A percentile compares a stretch with the other conserved stretches of the same genome.
phyloP scores from a whole-genome alignment of 2,888 invertebrate species.

The Clepsis dumicolana region DNA sequence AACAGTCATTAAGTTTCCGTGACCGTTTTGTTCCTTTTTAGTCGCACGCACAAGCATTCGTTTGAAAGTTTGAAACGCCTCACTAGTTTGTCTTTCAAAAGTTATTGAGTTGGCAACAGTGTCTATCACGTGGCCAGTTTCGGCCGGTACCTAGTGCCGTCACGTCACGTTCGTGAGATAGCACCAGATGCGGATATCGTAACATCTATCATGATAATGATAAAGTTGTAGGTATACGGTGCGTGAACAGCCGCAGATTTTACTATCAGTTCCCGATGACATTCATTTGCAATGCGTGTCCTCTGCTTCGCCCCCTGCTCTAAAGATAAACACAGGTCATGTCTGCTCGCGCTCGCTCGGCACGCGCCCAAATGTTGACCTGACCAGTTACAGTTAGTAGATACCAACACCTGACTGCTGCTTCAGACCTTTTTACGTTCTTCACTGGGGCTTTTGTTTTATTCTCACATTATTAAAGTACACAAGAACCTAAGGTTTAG shows the following conservation, averaged over 20 bases:
- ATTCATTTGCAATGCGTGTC: conserved; percentile 64
- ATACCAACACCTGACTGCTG: conserved; percentile 22
- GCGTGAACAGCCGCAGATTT: conserved; percentile 38
- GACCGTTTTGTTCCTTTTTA: background rate
- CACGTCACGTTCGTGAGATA: conserved; percentile 20
- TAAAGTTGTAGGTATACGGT: background rate
- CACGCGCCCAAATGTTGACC: conserved; percentile 68
- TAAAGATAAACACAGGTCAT: conserved; percentile 77
- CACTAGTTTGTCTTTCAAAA: conserved; percentile 33
- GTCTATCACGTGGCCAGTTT: conserved; percentile 47
- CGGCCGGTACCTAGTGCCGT: background rate
- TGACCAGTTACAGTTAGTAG: too few species aligned
- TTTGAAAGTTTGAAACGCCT: conserved; percentile 4
- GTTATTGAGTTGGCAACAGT: conserved; percentile 40
- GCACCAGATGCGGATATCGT: conserved; percentile 21
- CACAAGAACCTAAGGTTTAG: background rate
- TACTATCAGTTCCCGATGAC: conserved; percentile 64
- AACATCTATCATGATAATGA: conserved; percentile 39
- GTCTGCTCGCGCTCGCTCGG: conserved; percentile 57
- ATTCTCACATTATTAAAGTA: background rate
- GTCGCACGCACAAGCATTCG: background rate
- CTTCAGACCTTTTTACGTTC: background rate
- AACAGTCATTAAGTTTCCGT: background rate
- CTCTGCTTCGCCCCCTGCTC: conserved; percentile 66
- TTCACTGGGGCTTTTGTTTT: background rate